phyloP scores from a whole-genome alignment of 1,140 invertebrate species.

The Gerris buenoi region DNA sequence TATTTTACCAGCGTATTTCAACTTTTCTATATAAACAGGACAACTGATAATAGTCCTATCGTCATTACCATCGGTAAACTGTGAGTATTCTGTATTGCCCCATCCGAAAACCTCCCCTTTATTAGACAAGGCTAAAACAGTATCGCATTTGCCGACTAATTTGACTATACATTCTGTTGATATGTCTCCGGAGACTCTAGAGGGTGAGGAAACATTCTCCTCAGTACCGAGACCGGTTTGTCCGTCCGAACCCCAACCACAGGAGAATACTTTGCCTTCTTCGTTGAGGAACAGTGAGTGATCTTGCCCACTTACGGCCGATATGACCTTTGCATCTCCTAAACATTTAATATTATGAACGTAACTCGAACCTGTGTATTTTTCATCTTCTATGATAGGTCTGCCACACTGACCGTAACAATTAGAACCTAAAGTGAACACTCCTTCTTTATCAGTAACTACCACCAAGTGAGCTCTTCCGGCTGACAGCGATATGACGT shows the following conservation, averaged over 20 bases:
- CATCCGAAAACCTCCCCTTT: conserved; percentile 88
- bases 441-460: conserved; percentile 57
- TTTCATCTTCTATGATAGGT: conserved; percentile 57
- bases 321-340: conserved; percentile 43
- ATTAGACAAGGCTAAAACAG: conserved; percentile 79
- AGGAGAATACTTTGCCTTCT: conserved; percentile 66
- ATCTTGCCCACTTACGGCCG: conserved; percentile 77
- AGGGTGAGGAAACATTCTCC: conserved; percentile 35
- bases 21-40: not conserved
- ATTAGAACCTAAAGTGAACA: conserved; percentile 83
- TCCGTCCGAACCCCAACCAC: conserved; percentile 88
- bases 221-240: conserved; percentile 76
- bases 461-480: conserved; percentile 77
- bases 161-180: conserved; percentile 65
- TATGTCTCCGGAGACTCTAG: conserved; percentile 62
- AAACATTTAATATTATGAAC: conserved; percentile 48
- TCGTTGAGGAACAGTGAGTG: conserved; percentile 69
- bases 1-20: conserved; percentile 58
- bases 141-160: conserved; percentile 65
- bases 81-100: conserved; percentile 91
- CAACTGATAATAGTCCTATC: conserved; percentile 26
- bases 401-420: conserved; percentile 87
- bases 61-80: conserved; percentile 40
- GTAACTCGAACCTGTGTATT: conserved; percentile 34
- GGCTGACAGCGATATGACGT: conserved; percentile 37